Percentiles rank a stretch among this genome's conserved stretches.
These are phyloP conservation scores for Hystrix brachyura DNA, from an alignment of 2,113 vertebrate species.

Conservation along the genomic window DNA sequence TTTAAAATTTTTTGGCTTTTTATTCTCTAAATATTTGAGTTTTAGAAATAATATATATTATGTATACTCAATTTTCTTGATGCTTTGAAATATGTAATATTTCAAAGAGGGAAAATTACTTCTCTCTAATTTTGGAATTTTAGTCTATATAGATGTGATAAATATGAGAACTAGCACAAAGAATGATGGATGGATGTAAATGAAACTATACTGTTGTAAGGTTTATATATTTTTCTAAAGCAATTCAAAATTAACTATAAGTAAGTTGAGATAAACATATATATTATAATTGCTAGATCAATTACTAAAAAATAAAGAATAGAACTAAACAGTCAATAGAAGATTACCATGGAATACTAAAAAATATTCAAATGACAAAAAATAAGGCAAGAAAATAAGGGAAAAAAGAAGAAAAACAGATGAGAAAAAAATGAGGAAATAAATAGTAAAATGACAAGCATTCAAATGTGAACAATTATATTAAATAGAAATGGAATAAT, in stretches of 20 bases:
- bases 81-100: neutral
- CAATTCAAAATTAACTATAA: neutral
- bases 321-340: neutral
- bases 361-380: neutral
- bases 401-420: neutral
- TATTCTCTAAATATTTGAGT: neutral
- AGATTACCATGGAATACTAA: neutral
- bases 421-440: neutral
- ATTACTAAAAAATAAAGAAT: neutral
- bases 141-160: neutral
- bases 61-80: neutral
- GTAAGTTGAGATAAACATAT: neutral
- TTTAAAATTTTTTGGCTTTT: neutral
- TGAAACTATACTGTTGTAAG: neutral
- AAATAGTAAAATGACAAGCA: neutral
- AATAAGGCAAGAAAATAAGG: neutral
- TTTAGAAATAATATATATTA: neutral
- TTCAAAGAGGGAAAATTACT: neutral
- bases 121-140: neutral
- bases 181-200: neutral
- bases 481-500: neutral
- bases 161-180: neutral
- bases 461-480: neutral
- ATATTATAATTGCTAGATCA: neutral
- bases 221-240: neutral